Base-by-base conservation (phyloP, 2,888 invertebrate genomes). In the Argyresthia albistria region DNA sequence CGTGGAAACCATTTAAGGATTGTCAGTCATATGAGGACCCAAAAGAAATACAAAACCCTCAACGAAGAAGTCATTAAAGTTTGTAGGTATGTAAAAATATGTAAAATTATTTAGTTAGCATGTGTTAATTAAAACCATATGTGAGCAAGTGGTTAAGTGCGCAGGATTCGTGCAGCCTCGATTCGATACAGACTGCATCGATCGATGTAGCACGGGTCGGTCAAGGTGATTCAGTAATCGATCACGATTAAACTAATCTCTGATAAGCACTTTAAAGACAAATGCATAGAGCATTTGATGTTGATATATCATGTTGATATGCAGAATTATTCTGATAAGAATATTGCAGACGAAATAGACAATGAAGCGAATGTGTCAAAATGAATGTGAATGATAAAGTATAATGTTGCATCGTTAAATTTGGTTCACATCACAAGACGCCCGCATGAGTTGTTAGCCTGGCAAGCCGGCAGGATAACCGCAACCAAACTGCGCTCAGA, bases 401-500 rank as follows among this genome's bases (percentile, higher is more conserved):
- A n/a, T n/a, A 25, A 25, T 25, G 6, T 25, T 6, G 25, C 25
- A 25, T 25, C 25, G 25, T 25, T 25, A 25, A 25, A 25, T 25
- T 25, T 25, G 25, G 25, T 25, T 25, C 25, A 42, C 16, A 42
- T 25, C 25, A 42, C 16, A 42, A 42, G n/a, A 42, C n/a, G 42
- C 11, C 42, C 12, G 42, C 11, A 42, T n/a, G n/a, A 42, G 42
- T n/a, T 12, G 45, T 45, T 73, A 72, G 72, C 69, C n/a, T 6
- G 25, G 25, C 25, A 25, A 25, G 25, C 25, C 25, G 25, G 25
- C 81, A 74, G 83, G 80, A 83, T 80, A 78, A 82, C 80, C 78
- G 72, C 80, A 45, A 78, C 68, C 70, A 79, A 67, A 75, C 80
- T 80, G 77, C 67, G 79, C 81, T 79, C 75, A 73, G 80, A 87